Evolutionary conservation across 23 tunicate species (phyloP).

Genomic region (Phallusia fumigata): DNA sequence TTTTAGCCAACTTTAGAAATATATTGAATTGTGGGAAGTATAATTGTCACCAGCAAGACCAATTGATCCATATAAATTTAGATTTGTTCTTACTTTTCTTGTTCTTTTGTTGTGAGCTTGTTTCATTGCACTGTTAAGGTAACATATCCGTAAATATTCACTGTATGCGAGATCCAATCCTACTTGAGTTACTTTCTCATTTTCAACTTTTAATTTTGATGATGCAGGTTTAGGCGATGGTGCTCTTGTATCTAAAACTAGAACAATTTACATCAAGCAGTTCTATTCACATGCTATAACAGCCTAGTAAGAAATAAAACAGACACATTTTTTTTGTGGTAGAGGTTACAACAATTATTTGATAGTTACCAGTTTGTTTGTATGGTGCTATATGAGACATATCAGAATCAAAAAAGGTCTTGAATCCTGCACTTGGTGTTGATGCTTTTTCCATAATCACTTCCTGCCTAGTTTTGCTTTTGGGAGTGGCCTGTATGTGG

Average conservation of each 20-base stretch:
- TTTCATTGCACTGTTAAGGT: not conserved
- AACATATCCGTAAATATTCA: not conserved
- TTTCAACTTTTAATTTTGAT: not conserved
- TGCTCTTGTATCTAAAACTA: too few relatives aligned
- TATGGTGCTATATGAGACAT: not conserved
- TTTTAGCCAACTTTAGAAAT: too few relatives aligned
- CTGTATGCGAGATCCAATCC: not conserved
- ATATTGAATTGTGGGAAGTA: too few relatives aligned
- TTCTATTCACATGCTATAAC: too few relatives aligned
- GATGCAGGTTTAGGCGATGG: too few relatives aligned
- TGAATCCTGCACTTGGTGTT: slow-evolving; percentile 9
- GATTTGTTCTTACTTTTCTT: slow-evolving; percentile 4
- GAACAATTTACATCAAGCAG: too few relatives aligned
- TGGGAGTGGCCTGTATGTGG: not conserved
- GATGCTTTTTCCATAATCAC: not conserved
- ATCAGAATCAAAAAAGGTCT: slow-evolving; percentile 2
- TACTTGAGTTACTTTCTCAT: not conserved
- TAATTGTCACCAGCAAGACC: too few relatives aligned
- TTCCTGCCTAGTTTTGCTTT: not conserved
- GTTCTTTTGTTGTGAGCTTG: not conserved
- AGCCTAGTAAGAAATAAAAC: too few relatives aligned
- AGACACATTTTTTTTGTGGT: too few relatives aligned
- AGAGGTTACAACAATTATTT: too few relatives aligned
- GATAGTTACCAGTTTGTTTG: not conserved
- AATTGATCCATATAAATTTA: too few relatives aligned